These are phyloP conservation scores for Gymnogyps californianus DNA, from an alignment of 2,113 vertebrate species.

Conservation along the genomic window DNA sequence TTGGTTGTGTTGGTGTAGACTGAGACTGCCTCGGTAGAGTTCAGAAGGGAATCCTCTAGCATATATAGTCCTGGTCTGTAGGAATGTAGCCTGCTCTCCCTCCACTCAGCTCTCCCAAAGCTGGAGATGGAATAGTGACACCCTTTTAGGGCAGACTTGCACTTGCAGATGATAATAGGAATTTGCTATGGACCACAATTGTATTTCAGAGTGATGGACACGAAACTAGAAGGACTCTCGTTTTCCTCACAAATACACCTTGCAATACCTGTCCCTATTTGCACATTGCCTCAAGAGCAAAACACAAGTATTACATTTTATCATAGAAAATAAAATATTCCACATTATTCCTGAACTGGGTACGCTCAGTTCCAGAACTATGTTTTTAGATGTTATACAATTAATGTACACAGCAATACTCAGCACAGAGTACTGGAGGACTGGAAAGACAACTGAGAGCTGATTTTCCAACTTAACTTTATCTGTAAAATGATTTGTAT, in stretches of 20 bases:
- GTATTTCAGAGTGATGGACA: background rate
- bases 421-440: background rate
- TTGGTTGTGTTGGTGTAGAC: background rate
- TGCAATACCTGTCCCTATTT: background rate
- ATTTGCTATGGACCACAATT: background rate
- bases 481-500: background rate
- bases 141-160: background rate
- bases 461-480: background rate
- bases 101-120: background rate
- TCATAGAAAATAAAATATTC: background rate
- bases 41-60: background rate
- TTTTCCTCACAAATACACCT: background rate
- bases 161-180: background rate
- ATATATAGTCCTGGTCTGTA: background rate
- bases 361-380: background rate
- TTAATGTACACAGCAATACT: background rate
- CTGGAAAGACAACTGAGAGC: background rate
- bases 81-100: background rate
- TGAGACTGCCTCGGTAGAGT: fast-evolving
- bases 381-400: background rate
- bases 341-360: background rate
- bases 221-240: background rate
- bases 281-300: background rate
- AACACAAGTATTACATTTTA: background rate
- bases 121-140: background rate